Evolutionary conservation across 2,888 invertebrate genomes (phyloP).

Genomic region (Apamea anceps): DNA sequence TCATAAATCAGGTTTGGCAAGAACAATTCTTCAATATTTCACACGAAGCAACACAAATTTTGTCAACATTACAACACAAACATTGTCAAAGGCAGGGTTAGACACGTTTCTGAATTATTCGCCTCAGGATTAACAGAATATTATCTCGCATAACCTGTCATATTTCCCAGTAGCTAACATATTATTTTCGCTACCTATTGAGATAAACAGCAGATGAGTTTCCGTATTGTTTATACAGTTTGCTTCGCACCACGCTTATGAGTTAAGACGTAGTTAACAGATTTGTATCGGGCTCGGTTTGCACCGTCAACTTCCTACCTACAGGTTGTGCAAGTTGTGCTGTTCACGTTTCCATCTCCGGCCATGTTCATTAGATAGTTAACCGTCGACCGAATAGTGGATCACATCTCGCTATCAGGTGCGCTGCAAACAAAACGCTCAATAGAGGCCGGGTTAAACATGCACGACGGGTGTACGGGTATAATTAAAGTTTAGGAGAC

Average conservation of each 20-base stretch:
- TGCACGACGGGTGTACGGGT: slow-evolving; percentile 90
- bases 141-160: slow-evolving; percentile 50
- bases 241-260: slow-evolving; percentile 68
- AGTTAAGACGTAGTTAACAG: slow-evolving; percentile 77
- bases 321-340: slow-evolving; percentile 72
- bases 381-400: slow-evolving; percentile 80
- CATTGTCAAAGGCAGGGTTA: slow-evolving; percentile 51
- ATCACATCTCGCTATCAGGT: slow-evolving; percentile 87
- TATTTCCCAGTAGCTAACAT: slow-evolving; percentile 45
- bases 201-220: slow-evolving; percentile 57
- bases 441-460: slow-evolving; percentile 89
- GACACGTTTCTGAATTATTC: slow-evolving; percentile 50
- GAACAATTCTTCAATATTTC: slow-evolving; percentile 51
- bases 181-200: slow-evolving; percentile 46
- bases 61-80: slow-evolving; percentile 55
- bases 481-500: slow-evolving; percentile 91
- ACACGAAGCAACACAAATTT: slow-evolving; percentile 35
- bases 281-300: slow-evolving; percentile 75
- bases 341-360: slow-evolving; percentile 79
- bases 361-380: slow-evolving; percentile 83
- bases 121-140: slow-evolving; percentile 43
- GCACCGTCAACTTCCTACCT: slow-evolving; percentile 67
- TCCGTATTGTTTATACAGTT: slow-evolving; percentile 70
- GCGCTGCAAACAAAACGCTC: slow-evolving; percentile 88
- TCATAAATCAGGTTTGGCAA: slow-evolving; percentile 41